Conservation (phyloP, 2,888 invertebrate species). For the Lathronympha strigana region DNA sequence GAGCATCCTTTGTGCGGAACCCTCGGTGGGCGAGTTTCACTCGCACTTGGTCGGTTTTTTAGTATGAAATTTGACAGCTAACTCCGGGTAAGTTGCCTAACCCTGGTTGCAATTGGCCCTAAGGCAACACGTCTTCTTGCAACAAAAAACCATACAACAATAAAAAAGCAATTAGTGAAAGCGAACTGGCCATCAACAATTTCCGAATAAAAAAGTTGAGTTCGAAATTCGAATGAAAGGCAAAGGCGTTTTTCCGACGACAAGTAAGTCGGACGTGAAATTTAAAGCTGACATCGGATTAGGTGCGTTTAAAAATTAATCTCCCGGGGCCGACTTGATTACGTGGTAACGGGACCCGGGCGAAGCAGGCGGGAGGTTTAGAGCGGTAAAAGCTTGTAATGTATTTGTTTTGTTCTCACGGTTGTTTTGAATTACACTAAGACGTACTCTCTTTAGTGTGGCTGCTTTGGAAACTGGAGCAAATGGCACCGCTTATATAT, state of each 20-base stretch:
- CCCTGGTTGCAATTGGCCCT: too few relatives aligned
- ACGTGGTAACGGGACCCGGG: conserved; percentile 42
- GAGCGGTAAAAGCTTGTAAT: conserved; percentile 10
- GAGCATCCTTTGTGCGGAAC: too few relatives aligned
- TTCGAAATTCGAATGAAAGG: conserved; percentile 28
- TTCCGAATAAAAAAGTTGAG: conserved; percentile 15
- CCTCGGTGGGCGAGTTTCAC: too few relatives aligned
- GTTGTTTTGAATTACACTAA: neutral
- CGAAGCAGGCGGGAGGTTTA: conserved; percentile 8
- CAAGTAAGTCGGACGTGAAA: conserved; percentile 39
- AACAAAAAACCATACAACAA: neutral
- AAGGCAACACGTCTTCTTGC: neutral
- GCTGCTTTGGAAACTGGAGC: too few relatives aligned
- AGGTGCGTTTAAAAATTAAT: conserved; percentile 49
- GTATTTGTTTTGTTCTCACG: neutral
- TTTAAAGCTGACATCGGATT: conserved; percentile 40
- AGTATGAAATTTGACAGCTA: too few relatives aligned
- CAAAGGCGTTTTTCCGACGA: conserved; percentile 32
- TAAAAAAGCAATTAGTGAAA: conserved; percentile 11
- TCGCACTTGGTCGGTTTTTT: too few relatives aligned
- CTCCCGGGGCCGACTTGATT: conserved; percentile 44
- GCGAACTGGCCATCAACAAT: conserved; percentile 5
- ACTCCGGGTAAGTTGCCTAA: too few relatives aligned
- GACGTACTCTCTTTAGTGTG: neutral
- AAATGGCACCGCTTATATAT: too few relatives aligned